Conservation (phyloP, 2,113 vertebrate genomes). For the Nibea coibor region DNA sequence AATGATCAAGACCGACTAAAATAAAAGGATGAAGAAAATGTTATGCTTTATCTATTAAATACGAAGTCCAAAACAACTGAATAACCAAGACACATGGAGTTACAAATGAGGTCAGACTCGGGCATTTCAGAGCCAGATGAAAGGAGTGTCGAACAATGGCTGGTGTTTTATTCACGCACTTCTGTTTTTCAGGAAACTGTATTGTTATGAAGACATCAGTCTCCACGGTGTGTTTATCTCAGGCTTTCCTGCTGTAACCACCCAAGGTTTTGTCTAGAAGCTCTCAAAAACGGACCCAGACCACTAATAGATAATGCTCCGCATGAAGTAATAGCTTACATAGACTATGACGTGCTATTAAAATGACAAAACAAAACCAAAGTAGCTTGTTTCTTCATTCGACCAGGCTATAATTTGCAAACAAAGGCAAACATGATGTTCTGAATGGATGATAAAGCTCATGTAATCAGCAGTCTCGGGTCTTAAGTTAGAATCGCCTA, state of each 20-base stretch:
- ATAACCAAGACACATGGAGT: not conserved
- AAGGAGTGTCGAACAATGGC: constrained; percentile 29
- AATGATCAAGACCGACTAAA: not conserved
- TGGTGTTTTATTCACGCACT: constrained; percentile 26
- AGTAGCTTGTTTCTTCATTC: constrained; percentile 15
- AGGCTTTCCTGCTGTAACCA: constrained; percentile 28
- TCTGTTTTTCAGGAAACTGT: constrained; percentile 57
- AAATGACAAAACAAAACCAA: constrained; percentile 30
- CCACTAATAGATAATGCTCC: not conserved
- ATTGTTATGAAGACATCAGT: constrained; percentile 28
- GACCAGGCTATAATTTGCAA: constrained; percentile 31
- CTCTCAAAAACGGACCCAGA: constrained; percentile 17
- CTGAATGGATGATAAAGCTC: constrained; percentile 33
- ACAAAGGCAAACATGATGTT: constrained; percentile 48
- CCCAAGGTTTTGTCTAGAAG: constrained; percentile 41
- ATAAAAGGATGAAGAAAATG: not conserved
- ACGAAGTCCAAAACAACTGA: not conserved
- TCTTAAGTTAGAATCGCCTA: constrained; percentile 40
- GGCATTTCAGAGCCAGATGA: not conserved
- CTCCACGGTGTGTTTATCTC: constrained; percentile 45
- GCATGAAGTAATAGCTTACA: not conserved
- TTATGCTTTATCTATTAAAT: not conserved
- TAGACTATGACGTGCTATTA: not conserved
- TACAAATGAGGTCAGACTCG: not conserved
- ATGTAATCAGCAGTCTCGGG: constrained; percentile 13